Percentiles rank a stretch among this genome's conserved stretches.
phyloP scores from a whole-genome alignment of 2,797 vertebrate species.

The Hippocampus kuda region DNA sequence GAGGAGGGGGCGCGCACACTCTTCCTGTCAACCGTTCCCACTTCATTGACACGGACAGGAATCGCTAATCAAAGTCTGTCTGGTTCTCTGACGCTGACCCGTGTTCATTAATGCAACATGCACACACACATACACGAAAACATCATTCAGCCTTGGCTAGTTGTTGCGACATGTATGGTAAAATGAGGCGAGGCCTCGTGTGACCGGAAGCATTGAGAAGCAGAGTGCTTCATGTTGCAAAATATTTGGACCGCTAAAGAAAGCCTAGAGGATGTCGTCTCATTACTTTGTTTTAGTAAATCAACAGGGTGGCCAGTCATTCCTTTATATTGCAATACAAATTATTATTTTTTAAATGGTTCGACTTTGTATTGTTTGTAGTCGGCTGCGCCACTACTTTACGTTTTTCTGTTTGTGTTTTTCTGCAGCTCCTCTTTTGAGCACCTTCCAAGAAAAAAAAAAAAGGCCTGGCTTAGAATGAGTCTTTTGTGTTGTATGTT shows the following conservation, averaged over 20 bases:
- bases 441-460: constrained; percentile 25
- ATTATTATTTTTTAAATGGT: too few relatives aligned
- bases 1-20: constrained; percentile 47
- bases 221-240: too few relatives aligned
- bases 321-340: too few relatives aligned
- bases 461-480: constrained; percentile 41
- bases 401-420: too few relatives aligned
- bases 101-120: constrained; percentile 36
- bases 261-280: too few relatives aligned
- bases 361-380: too few relatives aligned
- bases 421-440: too few relatives aligned
- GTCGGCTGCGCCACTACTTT: too few relatives aligned
- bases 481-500: constrained; percentile 42
- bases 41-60: constrained; percentile 70
- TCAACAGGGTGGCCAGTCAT: too few relatives aligned
- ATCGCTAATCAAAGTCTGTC: constrained; percentile 67
- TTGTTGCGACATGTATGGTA: constrained; percentile 37
- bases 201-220: constrained; percentile 38
- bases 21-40: constrained; percentile 70
- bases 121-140: neutral
- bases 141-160: constrained; percentile 39
- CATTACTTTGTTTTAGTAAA: too few relatives aligned
- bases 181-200: constrained; percentile 33
- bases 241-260: too few relatives aligned
- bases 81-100: constrained; percentile 34